phyloP scores from a whole-genome alignment of 2,888 invertebrate species.

The Adela reaumurella region DNA sequence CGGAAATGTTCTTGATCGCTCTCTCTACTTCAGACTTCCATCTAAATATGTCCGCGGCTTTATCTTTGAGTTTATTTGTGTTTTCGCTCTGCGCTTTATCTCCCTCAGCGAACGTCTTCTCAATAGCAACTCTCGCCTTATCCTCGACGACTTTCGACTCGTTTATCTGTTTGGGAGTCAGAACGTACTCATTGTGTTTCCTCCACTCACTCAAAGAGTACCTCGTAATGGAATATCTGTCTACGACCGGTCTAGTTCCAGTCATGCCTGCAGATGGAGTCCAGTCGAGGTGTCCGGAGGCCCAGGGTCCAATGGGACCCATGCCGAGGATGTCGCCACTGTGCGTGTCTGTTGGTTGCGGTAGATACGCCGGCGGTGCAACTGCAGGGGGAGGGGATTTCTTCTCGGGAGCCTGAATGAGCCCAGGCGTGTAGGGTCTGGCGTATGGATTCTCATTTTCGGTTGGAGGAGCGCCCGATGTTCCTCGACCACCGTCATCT shows the following conservation, averaged over 20 bases:
- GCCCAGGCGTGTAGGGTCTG: too few relatives aligned
- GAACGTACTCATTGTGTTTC: constrained; percentile 49
- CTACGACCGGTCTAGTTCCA: constrained; percentile 70
- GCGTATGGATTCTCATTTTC: too few relatives aligned
- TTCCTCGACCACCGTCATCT: too few relatives aligned
- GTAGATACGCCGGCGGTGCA: constrained; percentile 39
- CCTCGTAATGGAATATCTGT: constrained; percentile 71
- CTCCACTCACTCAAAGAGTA: constrained; percentile 75
- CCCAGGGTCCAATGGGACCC: too few relatives aligned
- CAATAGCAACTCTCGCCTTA: constrained; percentile 61
- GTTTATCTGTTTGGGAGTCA: constrained; percentile 47
- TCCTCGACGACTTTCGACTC: constrained; percentile 57
- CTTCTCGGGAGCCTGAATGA: constrained; percentile 25
- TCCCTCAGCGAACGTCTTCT: constrained; percentile 60
- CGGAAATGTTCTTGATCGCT: constrained; percentile 63
- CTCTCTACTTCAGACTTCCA: constrained; percentile 75
- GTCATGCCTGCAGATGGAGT: constrained; percentile 65
- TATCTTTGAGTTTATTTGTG: constrained; percentile 60
- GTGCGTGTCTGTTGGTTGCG: too few relatives aligned
- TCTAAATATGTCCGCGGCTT: constrained; percentile 65
- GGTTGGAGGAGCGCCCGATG: too few relatives aligned
- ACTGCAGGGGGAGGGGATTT: constrained; percentile 24
- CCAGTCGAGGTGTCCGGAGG: constrained; percentile 70
- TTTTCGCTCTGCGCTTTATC: constrained; percentile 68
- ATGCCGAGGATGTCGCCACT: too few relatives aligned